Base-by-base conservation (phyloP, 2,113 vertebrate genomes). In the Pterocles burchelli region DNA sequence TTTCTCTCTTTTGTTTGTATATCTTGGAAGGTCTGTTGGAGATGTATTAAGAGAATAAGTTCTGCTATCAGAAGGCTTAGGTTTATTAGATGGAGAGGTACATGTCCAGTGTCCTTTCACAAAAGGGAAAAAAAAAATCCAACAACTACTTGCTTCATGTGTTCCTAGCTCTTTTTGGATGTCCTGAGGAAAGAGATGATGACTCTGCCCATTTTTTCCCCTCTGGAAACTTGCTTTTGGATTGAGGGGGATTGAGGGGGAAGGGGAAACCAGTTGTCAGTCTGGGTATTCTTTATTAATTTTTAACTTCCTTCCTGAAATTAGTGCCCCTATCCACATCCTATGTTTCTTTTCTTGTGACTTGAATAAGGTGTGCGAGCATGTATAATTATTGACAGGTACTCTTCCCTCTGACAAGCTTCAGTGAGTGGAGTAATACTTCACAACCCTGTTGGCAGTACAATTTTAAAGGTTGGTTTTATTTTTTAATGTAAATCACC, bases 201-300 rank as follows among this genome's bases (percentile, higher is more conserved):
- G 62, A 18, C 22, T n/a, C 24, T 73, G 5, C 6, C 19, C 4
- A 2, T 36, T 46, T 36, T 19, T 18, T 0, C 3, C 11, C 4
- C 4, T 14, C 5, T 57, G n/a, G 28, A 79, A 83, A 36, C 49
- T 54, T 46, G 21, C 6, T 72, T 72, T 72, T 61, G 24, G 5
- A n/a, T 8, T 70, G 41, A 33, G 10, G 14, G n/a, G 24, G 5
- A n/a, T 8, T 70, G 41, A 33, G 10, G 14, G n/a, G n/a, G n/a
- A 29, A 18, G 10, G 0, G 5, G n/a, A 67, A 46, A 28, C 25
- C 41, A 16, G 8, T 33, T 52, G 3, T 51, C 2, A 20, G 58
- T 86, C 16, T 28, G 26, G 13, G 6, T 72, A 16, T 55, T 71
- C 22, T 19, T 78, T 28, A 12, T 36, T 6, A 91, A 74, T 72